Percentiles rank a stretch among this genome's conserved stretches.
Evolutionary conservation across 2,888 invertebrate genomes (phyloP).

Genomic region (Chrysolina oricalcia): DNA sequence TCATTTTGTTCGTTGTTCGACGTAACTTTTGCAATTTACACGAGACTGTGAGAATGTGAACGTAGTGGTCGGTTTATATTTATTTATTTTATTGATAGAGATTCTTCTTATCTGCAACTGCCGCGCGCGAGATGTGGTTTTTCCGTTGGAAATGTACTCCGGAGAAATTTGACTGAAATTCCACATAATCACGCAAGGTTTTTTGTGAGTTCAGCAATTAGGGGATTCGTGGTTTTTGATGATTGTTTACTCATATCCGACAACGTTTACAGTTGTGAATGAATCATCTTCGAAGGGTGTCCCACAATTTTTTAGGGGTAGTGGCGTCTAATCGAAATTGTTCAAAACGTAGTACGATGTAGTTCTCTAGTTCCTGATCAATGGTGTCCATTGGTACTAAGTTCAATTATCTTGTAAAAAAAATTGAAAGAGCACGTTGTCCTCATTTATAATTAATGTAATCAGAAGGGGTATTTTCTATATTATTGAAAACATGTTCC

Average conservation of each 20-base stretch:
- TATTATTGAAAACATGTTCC: too few species aligned
- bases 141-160: background rate
- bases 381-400: too few species aligned
- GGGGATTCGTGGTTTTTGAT: background rate
- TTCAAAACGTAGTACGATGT: too few species aligned
- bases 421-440: too few species aligned
- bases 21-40: background rate
- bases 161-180: background rate
- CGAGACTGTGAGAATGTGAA: background rate
- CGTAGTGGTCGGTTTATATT: background rate
- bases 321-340: too few species aligned
- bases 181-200: background rate
- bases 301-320: too few species aligned
- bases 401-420: too few species aligned
- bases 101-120: background rate
- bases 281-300: too few species aligned
- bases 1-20: constrained; percentile 4
- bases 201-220: background rate
- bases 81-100: background rate
- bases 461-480: too few species aligned
- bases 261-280: too few species aligned
- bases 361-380: too few species aligned
- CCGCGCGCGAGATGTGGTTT: background rate
- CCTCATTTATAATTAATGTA: too few species aligned
- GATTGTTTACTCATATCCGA: background rate